phyloP scores from a whole-genome alignment of 2,888 invertebrate species.

The Volucella inanis region DNA sequence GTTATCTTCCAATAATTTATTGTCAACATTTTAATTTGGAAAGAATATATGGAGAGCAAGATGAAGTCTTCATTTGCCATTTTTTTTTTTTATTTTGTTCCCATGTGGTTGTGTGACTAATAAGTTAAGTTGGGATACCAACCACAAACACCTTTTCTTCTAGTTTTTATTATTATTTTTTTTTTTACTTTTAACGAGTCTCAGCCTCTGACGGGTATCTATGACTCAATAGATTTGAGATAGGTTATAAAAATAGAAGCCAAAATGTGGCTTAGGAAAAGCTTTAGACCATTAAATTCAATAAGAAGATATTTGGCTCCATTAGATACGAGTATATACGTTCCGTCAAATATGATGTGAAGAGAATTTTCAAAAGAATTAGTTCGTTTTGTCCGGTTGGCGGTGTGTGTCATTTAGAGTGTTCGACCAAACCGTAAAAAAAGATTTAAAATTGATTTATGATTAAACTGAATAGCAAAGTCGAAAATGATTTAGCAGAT shows the following conservation, averaged over 20 bases:
- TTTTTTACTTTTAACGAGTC: slow-evolving; percentile 9
- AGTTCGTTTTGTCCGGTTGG: slow-evolving; percentile 24
- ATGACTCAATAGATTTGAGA: neutral
- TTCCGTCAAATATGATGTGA: neutral
- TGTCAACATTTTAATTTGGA: slow-evolving; percentile 40
- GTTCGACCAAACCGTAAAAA: slow-evolving; percentile 9
- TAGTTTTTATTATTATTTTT: too few species aligned
- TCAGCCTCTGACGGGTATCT: neutral
- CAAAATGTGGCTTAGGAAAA: slow-evolving; percentile 5
- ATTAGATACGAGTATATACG: neutral
- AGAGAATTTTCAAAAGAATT: slow-evolving; percentile 30
- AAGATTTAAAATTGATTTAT: slow-evolving; percentile 51
- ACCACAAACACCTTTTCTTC: slow-evolving; percentile 1
- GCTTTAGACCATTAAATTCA: slow-evolving; percentile 10
- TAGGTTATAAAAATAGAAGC: slow-evolving; percentile 22
- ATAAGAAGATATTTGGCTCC: slow-evolving; percentile 3
- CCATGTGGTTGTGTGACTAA: slow-evolving; percentile 20
- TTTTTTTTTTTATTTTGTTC: neutral
- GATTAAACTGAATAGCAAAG: slow-evolving; percentile 54
- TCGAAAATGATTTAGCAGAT: slow-evolving; percentile 47
- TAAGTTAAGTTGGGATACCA: slow-evolving; percentile 11
- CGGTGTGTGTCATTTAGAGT: slow-evolving; percentile 2
- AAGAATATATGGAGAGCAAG: slow-evolving; percentile 1
- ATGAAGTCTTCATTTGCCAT: slow-evolving; percentile 56
- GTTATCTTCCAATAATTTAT: slow-evolving; percentile 63